phyloP scores from a whole-genome alignment of 2,797 vertebrate species.

The Acomys russatus region DNA sequence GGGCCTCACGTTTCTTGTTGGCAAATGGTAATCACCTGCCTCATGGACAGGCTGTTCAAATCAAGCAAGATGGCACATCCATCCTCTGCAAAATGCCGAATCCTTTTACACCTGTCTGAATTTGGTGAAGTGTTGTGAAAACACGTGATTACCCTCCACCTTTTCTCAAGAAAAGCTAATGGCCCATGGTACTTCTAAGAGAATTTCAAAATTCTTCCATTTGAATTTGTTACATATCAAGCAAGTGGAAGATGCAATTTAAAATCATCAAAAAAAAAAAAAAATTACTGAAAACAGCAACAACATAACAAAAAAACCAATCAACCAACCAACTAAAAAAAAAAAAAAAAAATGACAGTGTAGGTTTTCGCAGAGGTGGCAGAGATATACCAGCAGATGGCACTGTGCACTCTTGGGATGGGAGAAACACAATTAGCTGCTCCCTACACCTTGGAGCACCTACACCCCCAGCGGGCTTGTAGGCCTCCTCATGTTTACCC shows the following conservation, averaged over 20 bases:
- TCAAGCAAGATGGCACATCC: background rate
- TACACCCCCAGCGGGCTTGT: background rate
- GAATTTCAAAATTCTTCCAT: background rate
- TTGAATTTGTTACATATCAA: slow-evolving; percentile 10
- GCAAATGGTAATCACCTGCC: background rate
- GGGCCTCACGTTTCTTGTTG: background rate
- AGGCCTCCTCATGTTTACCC: slow-evolving; percentile 50
- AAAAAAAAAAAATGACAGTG: background rate
- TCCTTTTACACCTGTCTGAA: background rate
- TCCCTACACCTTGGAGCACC: background rate
- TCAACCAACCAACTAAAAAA: too few relatives aligned
- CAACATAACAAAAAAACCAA: background rate
- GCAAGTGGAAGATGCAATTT: background rate
- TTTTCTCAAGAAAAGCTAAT: background rate
- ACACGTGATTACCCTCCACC: background rate
- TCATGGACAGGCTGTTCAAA: background rate
- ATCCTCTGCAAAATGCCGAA: background rate
- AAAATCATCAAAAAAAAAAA: slow-evolving; percentile 4
- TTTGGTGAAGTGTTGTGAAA: background rate
- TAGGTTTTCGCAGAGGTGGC: background rate
- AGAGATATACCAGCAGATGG: slow-evolving; percentile 67
- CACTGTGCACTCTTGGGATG: background rate
- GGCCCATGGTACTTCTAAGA: background rate
- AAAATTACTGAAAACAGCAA: background rate
- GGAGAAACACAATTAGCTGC: too few relatives aligned